phyloP scores from a whole-genome alignment of 2,888 invertebrate genomes.

The Acrobasis suavella region DNA sequence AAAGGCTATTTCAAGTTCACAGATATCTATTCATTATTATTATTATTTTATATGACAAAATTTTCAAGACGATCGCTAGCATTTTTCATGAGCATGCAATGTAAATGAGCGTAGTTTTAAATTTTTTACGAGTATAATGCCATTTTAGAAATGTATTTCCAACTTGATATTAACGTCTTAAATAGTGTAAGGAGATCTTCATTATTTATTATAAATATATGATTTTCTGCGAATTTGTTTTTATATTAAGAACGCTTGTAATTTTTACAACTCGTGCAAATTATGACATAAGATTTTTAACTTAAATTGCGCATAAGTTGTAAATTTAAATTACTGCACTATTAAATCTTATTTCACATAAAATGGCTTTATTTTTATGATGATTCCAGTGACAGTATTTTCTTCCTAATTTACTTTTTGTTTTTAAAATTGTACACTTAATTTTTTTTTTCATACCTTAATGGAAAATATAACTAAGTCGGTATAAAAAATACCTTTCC shows the following conservation, averaged over 20 bases:
- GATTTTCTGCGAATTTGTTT: background rate
- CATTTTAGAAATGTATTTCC: background rate
- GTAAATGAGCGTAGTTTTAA: background rate
- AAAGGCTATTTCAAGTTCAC: too few species aligned
- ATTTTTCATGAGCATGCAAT: background rate
- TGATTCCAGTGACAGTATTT: too few species aligned
- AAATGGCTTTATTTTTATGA: too few species aligned
- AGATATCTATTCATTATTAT: too few species aligned
- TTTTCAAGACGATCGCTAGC: background rate
- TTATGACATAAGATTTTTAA: background rate
- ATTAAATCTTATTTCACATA: too few species aligned
- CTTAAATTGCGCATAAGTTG: background rate
- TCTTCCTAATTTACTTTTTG: too few species aligned
- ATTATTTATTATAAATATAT: background rate
- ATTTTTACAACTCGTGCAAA: background rate
- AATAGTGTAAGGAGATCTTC: background rate
- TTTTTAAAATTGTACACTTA: too few species aligned
- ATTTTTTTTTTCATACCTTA: too few species aligned
- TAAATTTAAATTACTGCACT: background rate
- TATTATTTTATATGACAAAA: background rate
- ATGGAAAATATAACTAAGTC: background rate
- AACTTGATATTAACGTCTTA: background rate
- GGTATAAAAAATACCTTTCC: background rate
- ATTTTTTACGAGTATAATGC: background rate
- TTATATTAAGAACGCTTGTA: background rate